Base-by-base conservation (phyloP, 2,113 vertebrate species). In the Hirundichthys speculiger region DNA sequence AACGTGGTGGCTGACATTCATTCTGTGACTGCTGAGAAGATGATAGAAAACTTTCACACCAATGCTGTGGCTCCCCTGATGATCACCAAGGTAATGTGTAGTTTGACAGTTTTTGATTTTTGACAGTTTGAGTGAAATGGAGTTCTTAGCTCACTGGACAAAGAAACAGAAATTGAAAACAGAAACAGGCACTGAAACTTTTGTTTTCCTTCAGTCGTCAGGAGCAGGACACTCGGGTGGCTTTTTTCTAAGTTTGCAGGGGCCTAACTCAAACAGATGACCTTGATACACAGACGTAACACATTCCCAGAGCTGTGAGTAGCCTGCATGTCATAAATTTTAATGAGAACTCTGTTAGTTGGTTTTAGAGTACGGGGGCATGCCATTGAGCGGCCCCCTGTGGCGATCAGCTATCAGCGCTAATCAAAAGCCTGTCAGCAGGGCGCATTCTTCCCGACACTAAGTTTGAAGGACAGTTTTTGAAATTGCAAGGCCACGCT, bases 31-130 rank as follows among this genome's bases (percentile, higher is more conserved):
- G 86, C 90, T 5, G 92, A 94, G 69, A 88, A 84, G 16, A 94
- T 94, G 92, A 89, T 93, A 34, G 89, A 91, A 79, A 93, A 91
- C 34, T 93, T 92, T 55, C 90, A 92, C 25, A 92, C 90, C 66
- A 94, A 93, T 34, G 70, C 90, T 0, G 91, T 94, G 0, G 90
- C 91, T 58, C 92, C 93, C 43, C 80, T 92, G 18, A 93, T 94
- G 92, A 88, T 94, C 77, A 93, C 92, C 57, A 94, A 94, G 90
- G 93, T 93, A 47, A 55, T 13, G 14, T 34, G 19, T 6, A 24
- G 39, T 12, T 12, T 18, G 34, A 2, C 1, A 22, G 19, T 34
- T 10, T 6, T 34, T 34, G 11, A 6, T 10, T 34, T 10, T 2
- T 9, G 5, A 34, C 30, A 34, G 30, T 34, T 34, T 34, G 1